Evolutionary conservation across 2,888 invertebrate genomes (phyloP), one percentile per base, ranked within the genome.

Genomic region (Gari tellinella): DNA sequence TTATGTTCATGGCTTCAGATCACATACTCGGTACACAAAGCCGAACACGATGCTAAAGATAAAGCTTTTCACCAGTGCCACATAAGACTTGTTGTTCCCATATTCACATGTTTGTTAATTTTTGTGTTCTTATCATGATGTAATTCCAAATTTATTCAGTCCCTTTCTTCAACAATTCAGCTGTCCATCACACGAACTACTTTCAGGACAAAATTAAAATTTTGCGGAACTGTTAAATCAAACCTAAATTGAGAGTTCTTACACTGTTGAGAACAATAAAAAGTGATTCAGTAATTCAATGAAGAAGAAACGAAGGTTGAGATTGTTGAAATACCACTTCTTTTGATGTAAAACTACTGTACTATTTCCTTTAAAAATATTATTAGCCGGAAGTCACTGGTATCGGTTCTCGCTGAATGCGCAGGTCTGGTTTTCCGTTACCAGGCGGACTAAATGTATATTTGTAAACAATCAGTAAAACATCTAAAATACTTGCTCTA

Each of bases 391-490:
- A 88, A 86, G 63, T 66, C 25, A 45, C 75, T 74, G 49, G 73
- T 46, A 12, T 15, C 52, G 69, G 64, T 60, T 73, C 77, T 73
- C 76, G 73, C 60, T 58, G 66, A 75, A 64, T 86, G 88, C 87
- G 88, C 88, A 86, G 65, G 85, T 83, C 85, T 75, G 72, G 73
- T 76, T 82, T 80, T 70, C 82, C 84, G 84, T 85, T 82, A 83
- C 86, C 82, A 85, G 80, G 86, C 81, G 79, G 53, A 31, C 10
- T 31, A 31, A 31, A 31, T 31, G 31, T 31, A 31, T 31, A 31
- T 31, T 63, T 53, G 63, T 63, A 63, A 63, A 63, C 63, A 31
- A 31, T 10, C 31, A 7, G 10, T 31, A 31, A n/a, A n/a, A n/a
- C n/a, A n/a, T n/a, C n/a, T n/a, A n/a, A n/a, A n/a, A n/a, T n/a